Evolutionary conservation across 2,888 invertebrate genomes (phyloP).

Genomic region (Tupiocoris notatus): DNA sequence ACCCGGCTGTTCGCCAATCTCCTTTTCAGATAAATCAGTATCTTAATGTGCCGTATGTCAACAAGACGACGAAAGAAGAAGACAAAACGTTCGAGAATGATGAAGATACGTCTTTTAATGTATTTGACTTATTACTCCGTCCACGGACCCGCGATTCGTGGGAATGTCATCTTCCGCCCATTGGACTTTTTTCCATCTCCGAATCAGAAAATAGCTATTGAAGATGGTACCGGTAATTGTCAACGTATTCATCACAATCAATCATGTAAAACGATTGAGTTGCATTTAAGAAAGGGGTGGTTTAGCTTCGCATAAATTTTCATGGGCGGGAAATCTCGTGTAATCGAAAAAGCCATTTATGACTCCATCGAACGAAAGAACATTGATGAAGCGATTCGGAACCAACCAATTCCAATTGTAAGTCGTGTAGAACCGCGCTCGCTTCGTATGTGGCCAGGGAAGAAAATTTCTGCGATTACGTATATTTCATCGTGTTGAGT

Average conservation of each 20-base stretch:
- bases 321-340: neutral
- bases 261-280: neutral
- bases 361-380: no score
- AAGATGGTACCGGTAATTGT: neutral
- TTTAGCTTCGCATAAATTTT: neutral
- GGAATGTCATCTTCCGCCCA: neutral
- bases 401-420: no score
- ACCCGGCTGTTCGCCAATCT: slow-evolving; percentile 27
- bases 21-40: slow-evolving; percentile 28
- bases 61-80: neutral
- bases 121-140: neutral
- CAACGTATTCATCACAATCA: neutral
- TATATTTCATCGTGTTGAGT: no score
- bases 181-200: neutral
- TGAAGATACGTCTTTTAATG: neutral
- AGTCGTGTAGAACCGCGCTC: no score
- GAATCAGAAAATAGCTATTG: neutral
- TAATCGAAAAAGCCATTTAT: no score
- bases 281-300: neutral
- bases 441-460: no score
- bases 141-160: neutral
- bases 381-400: no score
- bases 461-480: no score
- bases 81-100: neutral
- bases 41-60: slow-evolving; percentile 25